Conservation (phyloP, 2,888 invertebrate species). For the Aphelenchoides bicaudatus region DNA sequence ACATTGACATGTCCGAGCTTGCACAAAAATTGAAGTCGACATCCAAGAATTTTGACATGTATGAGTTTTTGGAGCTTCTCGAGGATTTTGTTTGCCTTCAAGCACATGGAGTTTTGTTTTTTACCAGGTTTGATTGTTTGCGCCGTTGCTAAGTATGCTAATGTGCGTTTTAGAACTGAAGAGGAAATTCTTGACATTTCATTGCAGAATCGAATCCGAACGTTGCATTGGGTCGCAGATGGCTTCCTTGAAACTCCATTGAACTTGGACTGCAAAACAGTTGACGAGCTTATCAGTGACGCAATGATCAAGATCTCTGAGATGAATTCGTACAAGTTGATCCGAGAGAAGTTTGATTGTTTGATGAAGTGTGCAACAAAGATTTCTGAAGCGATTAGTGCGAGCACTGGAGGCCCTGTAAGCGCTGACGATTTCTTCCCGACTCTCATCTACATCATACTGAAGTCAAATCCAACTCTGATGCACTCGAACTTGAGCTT, state of each 20-base stretch:
- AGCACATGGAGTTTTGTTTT: constrained; percentile 81
- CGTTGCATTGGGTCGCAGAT: constrained; percentile 91
- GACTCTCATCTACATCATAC: constrained; percentile 88
- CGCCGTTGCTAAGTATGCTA: too few relatives aligned
- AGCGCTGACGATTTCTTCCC: constrained; percentile 98
- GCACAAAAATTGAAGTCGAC: constrained; percentile 64
- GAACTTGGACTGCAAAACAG: constrained; percentile 67
- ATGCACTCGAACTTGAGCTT: constrained; percentile 95
- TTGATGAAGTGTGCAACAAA: constrained; percentile 84
- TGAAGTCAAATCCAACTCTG: constrained; percentile 95
- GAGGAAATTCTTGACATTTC: constrained; percentile 83
- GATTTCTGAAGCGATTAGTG: constrained; percentile 76
- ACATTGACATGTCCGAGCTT: constrained; percentile 74
- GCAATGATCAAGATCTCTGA: constrained; percentile 74
- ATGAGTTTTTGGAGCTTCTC: constrained; percentile 75
- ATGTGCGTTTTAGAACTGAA: constrained; percentile 66
- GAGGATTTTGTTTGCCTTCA: constrained; percentile 89
- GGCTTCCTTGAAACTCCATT: constrained; percentile 87
- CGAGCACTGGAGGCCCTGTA: constrained; percentile 66
- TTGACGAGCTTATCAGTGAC: constrained; percentile 62
- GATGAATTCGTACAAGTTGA: constrained; percentile 80
- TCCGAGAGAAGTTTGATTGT: constrained; percentile 83
- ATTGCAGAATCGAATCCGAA: constrained; percentile 87
- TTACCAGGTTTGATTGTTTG: constrained; percentile 70
- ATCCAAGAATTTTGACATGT: neutral